Evolutionary conservation across 2,113 vertebrate species (phyloP), one percentile per base, ranked within the genome.

Genomic region (Gila orcuttii): DNA sequence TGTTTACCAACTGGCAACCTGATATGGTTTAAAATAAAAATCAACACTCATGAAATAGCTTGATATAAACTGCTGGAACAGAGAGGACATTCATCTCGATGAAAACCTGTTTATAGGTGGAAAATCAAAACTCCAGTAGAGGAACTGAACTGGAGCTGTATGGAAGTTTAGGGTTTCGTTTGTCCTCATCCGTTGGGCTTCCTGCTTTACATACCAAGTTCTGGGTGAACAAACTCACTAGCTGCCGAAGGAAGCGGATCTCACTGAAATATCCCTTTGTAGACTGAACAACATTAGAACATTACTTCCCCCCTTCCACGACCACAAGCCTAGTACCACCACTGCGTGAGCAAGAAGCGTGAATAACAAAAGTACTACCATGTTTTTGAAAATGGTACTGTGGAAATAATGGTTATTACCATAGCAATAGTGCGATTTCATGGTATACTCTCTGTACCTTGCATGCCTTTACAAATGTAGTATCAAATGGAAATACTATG

Each of bases 181-280:
- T n/a, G 64, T 79, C 62, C 19, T 8, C 36, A 69, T 45, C 55
- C 50, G 55, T 28, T 12, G 12, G 25, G 59, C 80, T 69, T 82
- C 79, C 80, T 82, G 80, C 80, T 69, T 0, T 69, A 69, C 80
- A 82, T 82, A 69, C 64, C 80, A 69, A 69, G 80, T n/a, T 82
- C 80, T 82, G 80, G 28, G 3, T 82, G 64, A 82, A 69, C 1
- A 33, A 69, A 33, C 80, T 52, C 25, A 17, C 45, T 28, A 31
- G 23, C 23, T 1, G 21, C 21, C 6, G 31, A 55, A 33, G 47
- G 80, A 82, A 69, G 60, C 28, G 39, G 79, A 82, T 68, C 79
- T 66, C 79, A 82, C 60, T 31, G 39, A 82, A 82, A 69, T 82
- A 82, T 68, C 62, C 5, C 45, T 52, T 82, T 82, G 80, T 33